Percentiles rank a stretch among this genome's conserved stretches.
phyloP scores from a whole-genome alignment of 2,888 invertebrate genomes.

The Leucoptera coffeella region DNA sequence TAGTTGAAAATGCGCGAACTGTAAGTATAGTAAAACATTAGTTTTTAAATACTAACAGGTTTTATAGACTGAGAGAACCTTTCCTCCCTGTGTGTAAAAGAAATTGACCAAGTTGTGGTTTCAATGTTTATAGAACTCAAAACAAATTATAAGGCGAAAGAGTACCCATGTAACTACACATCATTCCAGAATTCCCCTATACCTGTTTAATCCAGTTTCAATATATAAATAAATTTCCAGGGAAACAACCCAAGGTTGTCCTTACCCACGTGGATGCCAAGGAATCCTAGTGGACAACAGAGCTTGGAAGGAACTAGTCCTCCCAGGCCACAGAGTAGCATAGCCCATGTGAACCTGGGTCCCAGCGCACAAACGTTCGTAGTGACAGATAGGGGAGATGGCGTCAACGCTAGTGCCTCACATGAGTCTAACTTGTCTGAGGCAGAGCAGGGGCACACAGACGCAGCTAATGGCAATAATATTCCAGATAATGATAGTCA shows the following conservation, averaged over 20 bases:
- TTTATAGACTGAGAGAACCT: too few species aligned
- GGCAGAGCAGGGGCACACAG: conserved; percentile 18
- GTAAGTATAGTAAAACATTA: conserved; percentile 13
- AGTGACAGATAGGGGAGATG: conserved; percentile 22
- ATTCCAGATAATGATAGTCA: conserved; percentile 38
- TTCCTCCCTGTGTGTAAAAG: too few species aligned
- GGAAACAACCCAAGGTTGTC: conserved; percentile 37
- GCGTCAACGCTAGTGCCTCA: conserved; percentile 21
- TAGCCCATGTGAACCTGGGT: conserved; percentile 29
- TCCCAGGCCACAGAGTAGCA: conserved; percentile 35
- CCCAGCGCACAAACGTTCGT: conserved; percentile 23
- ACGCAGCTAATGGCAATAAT: conserved; percentile 39
- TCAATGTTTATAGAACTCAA: conserved; percentile 2
- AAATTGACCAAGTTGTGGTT: too few species aligned
- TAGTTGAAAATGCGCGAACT: conserved; percentile 57
- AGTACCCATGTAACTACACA: conserved; percentile 3
- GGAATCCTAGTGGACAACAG: conserved; percentile 27
- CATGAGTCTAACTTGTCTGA: conserved; percentile 28
- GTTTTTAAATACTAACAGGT: too few species aligned
- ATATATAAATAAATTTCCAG: conserved; percentile 11
- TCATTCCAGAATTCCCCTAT: background rate
- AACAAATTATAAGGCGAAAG: too few species aligned
- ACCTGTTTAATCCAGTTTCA: background rate
- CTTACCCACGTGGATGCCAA: conserved; percentile 36
- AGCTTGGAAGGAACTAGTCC: conserved; percentile 18